Evolutionary conservation across 2,888 invertebrate genomes (phyloP), one percentile per base, ranked within the genome.

Genomic region (Xestia ashworthii): DNA sequence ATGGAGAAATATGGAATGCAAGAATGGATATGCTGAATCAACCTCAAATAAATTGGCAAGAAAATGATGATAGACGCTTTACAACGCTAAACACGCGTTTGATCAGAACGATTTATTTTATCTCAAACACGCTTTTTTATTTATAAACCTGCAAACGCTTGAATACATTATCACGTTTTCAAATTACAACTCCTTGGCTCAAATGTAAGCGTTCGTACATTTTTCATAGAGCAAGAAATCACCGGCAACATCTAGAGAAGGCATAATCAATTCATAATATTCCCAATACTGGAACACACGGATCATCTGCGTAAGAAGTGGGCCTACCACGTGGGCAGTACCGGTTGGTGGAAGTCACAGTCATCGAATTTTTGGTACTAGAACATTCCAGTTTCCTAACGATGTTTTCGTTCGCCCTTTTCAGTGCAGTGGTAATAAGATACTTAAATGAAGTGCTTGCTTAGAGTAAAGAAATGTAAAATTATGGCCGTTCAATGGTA

Each of bases 191-290:
- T 66, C 44, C 8, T 60, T 22, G 3, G 25, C 66, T 38, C 14
- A 70, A 67, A 74, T 50, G 9, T 46, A 58, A 58, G 69, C 69
- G 6, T 66, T 48, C 11, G 64, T 14, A 44, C n/a, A 65, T 65
- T n/a, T 65, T n/a, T 8, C 65, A 65, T n/a, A 65, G 65, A 65
- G n/a, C 1, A 0, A n/a, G 65, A n/a, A 65, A 65, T 14, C 6
- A 14, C n/a, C 14, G 0, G 14, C n/a, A 44, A 4, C 14, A 4
- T 44, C 14, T 65, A 65, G 65, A 44, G 14, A 44, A 44, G 65
- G 8, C 44, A 62, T 11, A 4, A 16, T 16, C 16, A 16, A 8
- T 8, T 32, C 16, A 25, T 60, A 60, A 32, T 1, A 3, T 60
- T 32, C 8, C 14, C 16, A 58, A 3, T 32, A 8, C 16, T 58